These are phyloP conservation scores for Sphecodes monilicornis DNA, from an alignment of 2,888 invertebrate species.

Conservation along the genomic window DNA sequence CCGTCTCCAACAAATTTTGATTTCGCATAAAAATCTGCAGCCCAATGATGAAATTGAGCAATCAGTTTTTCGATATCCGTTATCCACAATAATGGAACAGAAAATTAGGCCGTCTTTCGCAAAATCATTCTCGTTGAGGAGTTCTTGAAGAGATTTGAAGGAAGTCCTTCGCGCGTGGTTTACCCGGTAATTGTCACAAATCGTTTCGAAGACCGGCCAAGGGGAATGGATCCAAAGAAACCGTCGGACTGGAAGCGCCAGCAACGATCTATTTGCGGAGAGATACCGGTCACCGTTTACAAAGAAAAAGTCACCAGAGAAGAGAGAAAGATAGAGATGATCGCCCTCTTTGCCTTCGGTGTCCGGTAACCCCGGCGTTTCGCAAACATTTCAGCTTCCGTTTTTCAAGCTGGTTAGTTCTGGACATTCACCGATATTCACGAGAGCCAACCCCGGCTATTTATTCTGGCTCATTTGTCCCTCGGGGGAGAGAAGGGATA, in stretches of 20 bases:
- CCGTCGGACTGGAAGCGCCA: conserved; percentile 40
- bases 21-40: too few relatives aligned
- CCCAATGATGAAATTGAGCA: neutral
- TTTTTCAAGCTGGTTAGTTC: conserved; percentile 71
- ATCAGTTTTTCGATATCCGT: too few relatives aligned
- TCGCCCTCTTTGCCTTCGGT: conserved; percentile 28
- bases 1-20: neutral
- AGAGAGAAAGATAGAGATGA: conserved; percentile 42
- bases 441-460: conserved; percentile 64
- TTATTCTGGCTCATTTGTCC: conserved; percentile 75
- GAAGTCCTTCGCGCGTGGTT: neutral
- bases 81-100: too few relatives aligned
- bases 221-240: conserved; percentile 29
- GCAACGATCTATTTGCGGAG: conserved; percentile 60
- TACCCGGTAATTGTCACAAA: conserved; percentile 25
- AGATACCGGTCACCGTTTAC: conserved; percentile 46
- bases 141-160: neutral
- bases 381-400: conserved; percentile 71
- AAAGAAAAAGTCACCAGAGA: conserved; percentile 60
- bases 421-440: conserved; percentile 69
- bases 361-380: conserved; percentile 30
- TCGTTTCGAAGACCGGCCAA: conserved; percentile 18
- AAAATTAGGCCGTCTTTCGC: too few relatives aligned
- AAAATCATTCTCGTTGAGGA: neutral
- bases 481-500: conserved; percentile 23